Conservation (phyloP, 2,888 invertebrate species). For the Spialia ferax region DNA sequence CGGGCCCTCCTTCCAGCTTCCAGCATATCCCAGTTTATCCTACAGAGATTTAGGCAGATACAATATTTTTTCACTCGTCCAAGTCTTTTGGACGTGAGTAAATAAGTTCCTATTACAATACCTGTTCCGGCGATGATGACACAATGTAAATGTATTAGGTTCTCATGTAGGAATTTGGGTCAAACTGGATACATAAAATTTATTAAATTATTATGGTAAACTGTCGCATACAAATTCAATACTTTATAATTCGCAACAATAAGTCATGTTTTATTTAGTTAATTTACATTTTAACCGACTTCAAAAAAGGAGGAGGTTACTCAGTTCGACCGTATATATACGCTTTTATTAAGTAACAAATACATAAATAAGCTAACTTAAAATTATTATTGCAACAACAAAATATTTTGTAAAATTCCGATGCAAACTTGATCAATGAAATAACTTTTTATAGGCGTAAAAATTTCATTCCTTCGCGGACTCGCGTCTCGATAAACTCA, state of each 20-base stretch:
- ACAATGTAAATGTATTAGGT: background rate
- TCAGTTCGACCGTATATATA: too few relatives aligned
- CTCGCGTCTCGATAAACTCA: conserved; percentile 50
- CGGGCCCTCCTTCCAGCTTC: conserved; percentile 59
- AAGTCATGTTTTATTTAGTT: too few relatives aligned
- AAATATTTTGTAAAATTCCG: background rate
- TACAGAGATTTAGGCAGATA: conserved; percentile 56
- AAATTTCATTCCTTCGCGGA: conserved; percentile 37
- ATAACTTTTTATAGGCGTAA: conserved; percentile 18
- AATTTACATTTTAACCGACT: too few relatives aligned
- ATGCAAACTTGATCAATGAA: conserved; percentile 14
- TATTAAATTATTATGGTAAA: too few relatives aligned
- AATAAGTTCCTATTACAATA: conserved; percentile 42
- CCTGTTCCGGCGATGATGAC: background rate
- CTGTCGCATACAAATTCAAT: too few relatives aligned
- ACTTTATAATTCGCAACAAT: too few relatives aligned
- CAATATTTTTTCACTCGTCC: conserved; percentile 54
- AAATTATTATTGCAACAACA: too few relatives aligned
- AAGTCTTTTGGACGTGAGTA: conserved; percentile 44
- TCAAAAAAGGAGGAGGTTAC: too few relatives aligned
- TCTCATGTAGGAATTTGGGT: too few relatives aligned
- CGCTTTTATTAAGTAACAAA: too few relatives aligned
- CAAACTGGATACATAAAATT: too few relatives aligned
- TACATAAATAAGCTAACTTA: too few relatives aligned
- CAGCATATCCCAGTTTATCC: conserved; percentile 64